phyloP scores from a whole-genome alignment of 1,140 invertebrate species.

The Branchinecta lynchi region DNA sequence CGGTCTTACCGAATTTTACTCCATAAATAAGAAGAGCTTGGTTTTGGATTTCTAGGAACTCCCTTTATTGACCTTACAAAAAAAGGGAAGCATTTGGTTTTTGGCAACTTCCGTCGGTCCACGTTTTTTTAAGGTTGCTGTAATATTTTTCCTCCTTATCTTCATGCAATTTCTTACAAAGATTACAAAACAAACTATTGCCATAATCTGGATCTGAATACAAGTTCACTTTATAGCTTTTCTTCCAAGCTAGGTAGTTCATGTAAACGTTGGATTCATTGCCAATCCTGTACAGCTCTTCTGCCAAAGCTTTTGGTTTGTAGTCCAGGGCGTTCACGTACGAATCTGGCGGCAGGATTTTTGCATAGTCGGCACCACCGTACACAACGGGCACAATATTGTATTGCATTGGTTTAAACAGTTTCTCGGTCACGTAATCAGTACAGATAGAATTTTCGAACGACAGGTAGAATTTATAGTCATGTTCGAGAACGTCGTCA shows the following conservation, averaged over 20 bases:
- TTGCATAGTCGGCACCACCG: conserved; percentile 29
- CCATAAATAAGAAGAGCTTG: no score
- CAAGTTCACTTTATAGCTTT: conserved; percentile 20
- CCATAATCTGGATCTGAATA: conserved; percentile 8
- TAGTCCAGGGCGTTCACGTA: conserved; percentile 35
- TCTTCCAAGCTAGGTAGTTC: conserved; percentile 34
- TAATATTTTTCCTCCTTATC: not conserved
- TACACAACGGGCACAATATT: conserved; percentile 31
- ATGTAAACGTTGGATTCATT: conserved; percentile 32
- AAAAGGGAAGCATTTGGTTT: no score
- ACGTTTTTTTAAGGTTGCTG: no score
- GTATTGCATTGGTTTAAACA: conserved; percentile 26
- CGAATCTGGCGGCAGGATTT: conserved; percentile 29
- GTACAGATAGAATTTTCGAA: conserved; percentile 32
- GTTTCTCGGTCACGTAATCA: conserved; percentile 34
- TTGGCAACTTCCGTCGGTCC: no score
- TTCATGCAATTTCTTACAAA: conserved; percentile 16
- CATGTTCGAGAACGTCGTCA: conserved; percentile 23
- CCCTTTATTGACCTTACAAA: no score
- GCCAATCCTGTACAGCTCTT: conserved; percentile 32
- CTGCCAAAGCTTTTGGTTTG: conserved; percentile 31
- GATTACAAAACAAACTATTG: conserved; percentile 14
- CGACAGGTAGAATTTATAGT: conserved; percentile 31
- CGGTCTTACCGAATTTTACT: no score
- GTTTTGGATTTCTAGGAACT: no score